A percentile compares a stretch with the other conserved stretches of the same genome.
Conservation (phyloP, 2,113 vertebrate genomes). For the Sander lucioperca region DNA sequence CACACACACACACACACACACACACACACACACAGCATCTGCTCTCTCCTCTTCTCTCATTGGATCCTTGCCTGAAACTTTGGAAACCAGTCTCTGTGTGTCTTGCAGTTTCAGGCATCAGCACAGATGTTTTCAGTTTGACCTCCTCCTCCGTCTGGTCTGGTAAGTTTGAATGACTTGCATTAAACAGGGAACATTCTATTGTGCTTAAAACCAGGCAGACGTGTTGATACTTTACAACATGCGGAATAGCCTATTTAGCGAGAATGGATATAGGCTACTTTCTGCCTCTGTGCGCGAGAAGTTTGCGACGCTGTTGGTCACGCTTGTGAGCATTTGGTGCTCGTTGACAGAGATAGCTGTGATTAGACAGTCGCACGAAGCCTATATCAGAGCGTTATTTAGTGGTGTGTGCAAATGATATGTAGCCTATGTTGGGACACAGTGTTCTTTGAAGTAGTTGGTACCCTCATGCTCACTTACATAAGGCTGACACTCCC, state of each 20-base stretch:
- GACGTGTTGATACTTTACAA: neutral
- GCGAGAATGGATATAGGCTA: neutral
- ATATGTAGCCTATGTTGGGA: constrained; percentile 15
- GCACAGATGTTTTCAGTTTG: constrained; percentile 73
- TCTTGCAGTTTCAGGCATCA: constrained; percentile 18
- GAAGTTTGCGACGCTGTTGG: neutral
- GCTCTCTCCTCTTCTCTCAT: neutral
- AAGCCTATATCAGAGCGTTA: neutral
- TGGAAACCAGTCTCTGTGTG: neutral
- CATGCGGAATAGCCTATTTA: neutral
- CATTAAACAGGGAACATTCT: neutral
- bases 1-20: neutral
- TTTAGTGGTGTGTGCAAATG: neutral
- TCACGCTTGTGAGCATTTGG: neutral
- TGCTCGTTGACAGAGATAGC: neutral
- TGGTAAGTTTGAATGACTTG: constrained; percentile 69
- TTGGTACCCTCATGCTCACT: constrained; percentile 40
- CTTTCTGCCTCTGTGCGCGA: neutral
- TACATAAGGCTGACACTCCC: constrained; percentile 63
- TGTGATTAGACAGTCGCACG: neutral
- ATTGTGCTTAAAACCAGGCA: neutral
- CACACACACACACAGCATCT: neutral
- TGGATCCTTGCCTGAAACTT: neutral
- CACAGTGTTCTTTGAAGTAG: constrained; percentile 42
- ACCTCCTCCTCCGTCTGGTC: constrained; percentile 25